These are phyloP conservation scores for Pomatostomus ruficeps DNA, from an alignment of 2,113 vertebrate genomes.

Conservation along the genomic window DNA sequence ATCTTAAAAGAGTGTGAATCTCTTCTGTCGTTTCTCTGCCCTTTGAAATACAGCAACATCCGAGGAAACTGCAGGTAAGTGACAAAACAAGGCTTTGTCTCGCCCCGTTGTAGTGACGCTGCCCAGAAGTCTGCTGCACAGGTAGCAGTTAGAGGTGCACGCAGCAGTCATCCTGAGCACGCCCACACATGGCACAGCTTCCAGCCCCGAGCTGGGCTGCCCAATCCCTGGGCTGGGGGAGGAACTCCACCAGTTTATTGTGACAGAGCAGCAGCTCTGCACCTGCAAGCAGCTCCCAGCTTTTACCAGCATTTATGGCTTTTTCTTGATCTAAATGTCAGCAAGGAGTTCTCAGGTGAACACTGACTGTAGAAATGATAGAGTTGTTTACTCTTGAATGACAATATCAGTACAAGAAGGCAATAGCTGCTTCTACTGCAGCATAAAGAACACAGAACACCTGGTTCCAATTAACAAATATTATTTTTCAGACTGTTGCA, in stretches of 20 bases:
- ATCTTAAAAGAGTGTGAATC: background rate
- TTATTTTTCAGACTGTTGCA: background rate
- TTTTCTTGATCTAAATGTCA: background rate
- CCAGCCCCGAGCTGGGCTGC: background rate
- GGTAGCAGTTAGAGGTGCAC: background rate
- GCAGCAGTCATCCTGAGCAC: background rate
- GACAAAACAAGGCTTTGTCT: background rate
- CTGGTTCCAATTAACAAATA: background rate
- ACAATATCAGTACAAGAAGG: background rate
- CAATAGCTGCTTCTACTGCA: background rate
- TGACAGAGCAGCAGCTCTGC: background rate
- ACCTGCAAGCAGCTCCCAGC: background rate
- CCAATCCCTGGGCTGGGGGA: background rate
- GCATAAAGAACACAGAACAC: background rate
- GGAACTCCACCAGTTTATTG: background rate
- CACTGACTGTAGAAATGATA: background rate
- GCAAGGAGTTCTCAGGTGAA: background rate
- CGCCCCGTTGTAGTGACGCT: accelerated
- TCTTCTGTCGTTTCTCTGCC: background rate
- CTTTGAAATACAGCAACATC: background rate
- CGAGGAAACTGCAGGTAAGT: background rate
- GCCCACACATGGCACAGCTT: background rate
- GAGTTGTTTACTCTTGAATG: background rate
- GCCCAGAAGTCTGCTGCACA: background rate
- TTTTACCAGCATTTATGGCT: accelerated